Evolutionary conservation across 2,113 vertebrate species (phyloP).

Genomic region (Triplophysa tibetana): DNA sequence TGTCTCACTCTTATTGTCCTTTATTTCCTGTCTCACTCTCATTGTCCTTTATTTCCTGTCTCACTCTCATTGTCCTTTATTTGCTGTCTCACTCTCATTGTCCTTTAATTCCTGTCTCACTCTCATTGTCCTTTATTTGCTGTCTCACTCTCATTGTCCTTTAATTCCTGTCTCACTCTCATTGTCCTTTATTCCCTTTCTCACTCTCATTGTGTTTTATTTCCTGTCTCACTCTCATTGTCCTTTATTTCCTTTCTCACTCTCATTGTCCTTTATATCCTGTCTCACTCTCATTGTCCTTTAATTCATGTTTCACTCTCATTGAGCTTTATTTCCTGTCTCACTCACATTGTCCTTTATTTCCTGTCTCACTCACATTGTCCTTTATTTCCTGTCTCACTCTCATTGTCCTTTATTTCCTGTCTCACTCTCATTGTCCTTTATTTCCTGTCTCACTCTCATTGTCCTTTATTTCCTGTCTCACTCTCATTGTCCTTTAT

Average conservation of each 20-base stretch:
- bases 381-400: background rate
- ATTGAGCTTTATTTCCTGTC: background rate
- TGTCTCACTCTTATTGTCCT: too few relatives aligned
- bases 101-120: too few relatives aligned
- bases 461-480: background rate
- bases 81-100: background rate
- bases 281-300: background rate
- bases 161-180: too few relatives aligned
- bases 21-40: too few relatives aligned
- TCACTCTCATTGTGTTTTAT: background rate
- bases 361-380: background rate
- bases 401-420: background rate
- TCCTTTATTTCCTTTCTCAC: background rate
- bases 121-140: too few relatives aligned
- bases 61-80: too few relatives aligned
- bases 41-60: background rate
- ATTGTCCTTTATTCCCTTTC: background rate
- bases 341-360: background rate
- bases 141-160: too few relatives aligned
- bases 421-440: background rate
- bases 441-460: background rate
- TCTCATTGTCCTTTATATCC: background rate
- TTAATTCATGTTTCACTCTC: background rate
- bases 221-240: background rate
- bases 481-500: background rate